These are phyloP conservation scores for Asarcornis scutulata DNA, from an alignment of 2,113 vertebrate genomes.

Conservation along the genomic window DNA sequence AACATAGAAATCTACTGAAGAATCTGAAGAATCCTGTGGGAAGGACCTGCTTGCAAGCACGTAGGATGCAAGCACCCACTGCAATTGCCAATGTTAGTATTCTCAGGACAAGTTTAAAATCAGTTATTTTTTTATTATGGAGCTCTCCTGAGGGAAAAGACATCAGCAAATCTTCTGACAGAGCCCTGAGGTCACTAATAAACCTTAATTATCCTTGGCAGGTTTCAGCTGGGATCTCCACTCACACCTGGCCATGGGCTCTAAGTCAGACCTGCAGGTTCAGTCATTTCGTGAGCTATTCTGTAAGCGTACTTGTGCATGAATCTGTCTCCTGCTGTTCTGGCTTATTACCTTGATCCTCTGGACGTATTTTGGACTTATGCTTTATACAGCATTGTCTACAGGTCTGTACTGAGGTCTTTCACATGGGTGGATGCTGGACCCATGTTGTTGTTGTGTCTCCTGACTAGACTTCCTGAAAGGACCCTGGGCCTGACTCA, in stretches of 20 bases:
- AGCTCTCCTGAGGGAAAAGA: not conserved
- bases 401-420: accelerated
- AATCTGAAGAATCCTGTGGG: not conserved
- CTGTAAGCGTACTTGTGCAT: accelerated
- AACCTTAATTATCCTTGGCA: not conserved
- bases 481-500: not conserved
- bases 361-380: accelerated
- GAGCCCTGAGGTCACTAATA: not conserved
- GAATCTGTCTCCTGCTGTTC: not conserved
- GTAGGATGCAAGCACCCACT: not conserved
- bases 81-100: accelerated
- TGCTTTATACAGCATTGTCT: accelerated
- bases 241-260: accelerated
- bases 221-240: not conserved
- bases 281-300: accelerated
- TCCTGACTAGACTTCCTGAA: not conserved
- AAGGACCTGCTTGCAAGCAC: not conserved
- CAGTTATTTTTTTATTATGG: not conserved
- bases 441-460: not conserved
- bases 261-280: accelerated
- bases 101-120: not conserved
- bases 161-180: not conserved
- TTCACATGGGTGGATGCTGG: not conserved
- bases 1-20: not conserved
- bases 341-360: accelerated